Conservation (phyloP, 2,113 vertebrate species). For the Dasyornis broadbenti region DNA sequence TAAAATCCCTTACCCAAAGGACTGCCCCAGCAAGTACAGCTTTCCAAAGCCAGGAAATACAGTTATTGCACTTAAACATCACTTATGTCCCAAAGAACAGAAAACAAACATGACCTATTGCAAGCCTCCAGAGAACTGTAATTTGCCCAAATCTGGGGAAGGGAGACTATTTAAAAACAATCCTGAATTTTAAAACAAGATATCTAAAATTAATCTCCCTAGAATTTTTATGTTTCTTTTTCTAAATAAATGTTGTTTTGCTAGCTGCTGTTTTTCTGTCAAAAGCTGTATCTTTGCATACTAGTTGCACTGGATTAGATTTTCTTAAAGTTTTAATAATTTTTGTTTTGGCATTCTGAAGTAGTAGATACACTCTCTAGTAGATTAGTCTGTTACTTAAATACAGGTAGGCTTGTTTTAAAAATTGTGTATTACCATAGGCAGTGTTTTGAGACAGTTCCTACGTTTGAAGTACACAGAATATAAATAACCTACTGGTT, state of each 20-base stretch:
- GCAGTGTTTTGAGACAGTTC: background rate
- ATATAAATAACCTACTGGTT: accelerated
- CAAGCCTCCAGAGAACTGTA: background rate
- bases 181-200: background rate
- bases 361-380: background rate
- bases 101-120: background rate
- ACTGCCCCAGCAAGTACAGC: background rate
- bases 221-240: background rate
- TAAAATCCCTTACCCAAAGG: background rate
- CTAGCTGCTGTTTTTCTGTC: background rate
- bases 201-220: background rate
- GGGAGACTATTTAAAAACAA: background rate
- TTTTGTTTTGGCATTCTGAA: background rate
- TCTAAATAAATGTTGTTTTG: background rate
- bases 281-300: background rate
- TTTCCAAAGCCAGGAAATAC: background rate
- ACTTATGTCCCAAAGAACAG: background rate
- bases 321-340: background rate
- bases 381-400: background rate
- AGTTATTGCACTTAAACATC: background rate
- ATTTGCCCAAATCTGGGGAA: background rate
- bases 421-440: background rate
- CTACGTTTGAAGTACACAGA: background rate
- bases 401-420: background rate
- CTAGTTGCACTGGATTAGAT: background rate